Evolutionary conservation across 1,140 invertebrate species (phyloP).

Genomic region (Harlomillsia oculata): DNA sequence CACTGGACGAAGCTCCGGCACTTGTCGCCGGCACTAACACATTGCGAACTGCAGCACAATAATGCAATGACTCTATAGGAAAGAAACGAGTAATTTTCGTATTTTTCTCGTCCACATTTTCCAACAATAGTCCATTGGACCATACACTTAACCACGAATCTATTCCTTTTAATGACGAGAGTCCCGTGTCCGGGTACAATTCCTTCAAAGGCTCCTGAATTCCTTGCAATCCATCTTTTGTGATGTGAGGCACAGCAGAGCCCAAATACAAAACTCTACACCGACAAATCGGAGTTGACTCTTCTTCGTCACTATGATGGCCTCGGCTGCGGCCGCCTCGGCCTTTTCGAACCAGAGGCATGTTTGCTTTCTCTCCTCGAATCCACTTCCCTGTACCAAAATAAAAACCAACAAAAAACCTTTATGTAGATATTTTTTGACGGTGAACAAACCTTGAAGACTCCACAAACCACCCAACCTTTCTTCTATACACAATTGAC

Average conservation of each 20-base stretch:
- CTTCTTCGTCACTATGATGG: conserved; percentile 36
- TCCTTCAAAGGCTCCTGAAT: conserved; percentile 94
- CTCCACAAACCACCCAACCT: neutral
- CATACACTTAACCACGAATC: conserved; percentile 96
- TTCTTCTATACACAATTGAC: neutral
- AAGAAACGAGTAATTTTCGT: conserved; percentile 94
- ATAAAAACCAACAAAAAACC: neutral
- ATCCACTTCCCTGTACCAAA: neutral
- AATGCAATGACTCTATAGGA: conserved; percentile 90
- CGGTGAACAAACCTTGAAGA: neutral
- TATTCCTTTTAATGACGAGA: conserved; percentile 74
- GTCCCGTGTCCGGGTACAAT: conserved; percentile 87
- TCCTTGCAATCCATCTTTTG: conserved; percentile 92
- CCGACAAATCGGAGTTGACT: conserved; percentile 81
- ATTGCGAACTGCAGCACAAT: conserved; percentile 92
- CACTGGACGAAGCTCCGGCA: conserved; percentile 45
- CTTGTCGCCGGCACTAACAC: conserved; percentile 51
- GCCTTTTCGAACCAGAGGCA: conserved; percentile 33
- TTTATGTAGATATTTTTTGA: neutral
- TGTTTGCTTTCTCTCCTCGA: conserved; percentile 8
- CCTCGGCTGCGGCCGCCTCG: conserved; percentile 16
- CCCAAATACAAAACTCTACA: conserved; percentile 97
- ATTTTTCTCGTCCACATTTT: conserved; percentile 92
- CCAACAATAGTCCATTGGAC: conserved; percentile 88
- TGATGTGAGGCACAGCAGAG: conserved; percentile 91